Evolutionary conservation across 2,113 vertebrate genomes (phyloP).

Genomic region (Corydoras maculifer): DNA sequence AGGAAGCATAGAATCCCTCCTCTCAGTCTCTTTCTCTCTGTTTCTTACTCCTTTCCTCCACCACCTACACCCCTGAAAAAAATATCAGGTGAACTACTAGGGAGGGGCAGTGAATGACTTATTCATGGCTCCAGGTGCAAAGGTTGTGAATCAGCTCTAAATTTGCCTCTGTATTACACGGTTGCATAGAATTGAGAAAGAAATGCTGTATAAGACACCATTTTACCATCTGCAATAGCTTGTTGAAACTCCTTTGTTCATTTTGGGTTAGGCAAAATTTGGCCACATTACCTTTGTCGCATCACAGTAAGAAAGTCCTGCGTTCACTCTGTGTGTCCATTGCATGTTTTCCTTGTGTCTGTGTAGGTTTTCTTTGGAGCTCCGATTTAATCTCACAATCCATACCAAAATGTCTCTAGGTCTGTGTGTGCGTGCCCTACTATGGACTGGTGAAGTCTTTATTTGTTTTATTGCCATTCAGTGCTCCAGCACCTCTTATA

Average conservation of each 20-base stretch:
- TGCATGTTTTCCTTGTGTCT: too few species aligned
- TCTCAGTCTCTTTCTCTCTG: conserved; percentile 11
- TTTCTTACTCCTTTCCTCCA: conserved; percentile 5
- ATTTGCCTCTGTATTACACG: background rate
- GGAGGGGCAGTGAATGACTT: conserved; percentile 6
- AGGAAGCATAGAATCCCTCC: conserved; percentile 6
- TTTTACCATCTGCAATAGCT: background rate
- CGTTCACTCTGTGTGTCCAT: too few species aligned
- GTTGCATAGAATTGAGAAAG: background rate
- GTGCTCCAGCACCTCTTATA: too few species aligned
- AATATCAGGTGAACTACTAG: background rate
- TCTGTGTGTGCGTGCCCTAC: too few species aligned
- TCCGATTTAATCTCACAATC: too few species aligned
- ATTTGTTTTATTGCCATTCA: too few species aligned
- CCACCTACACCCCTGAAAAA: conserved; percentile 8
- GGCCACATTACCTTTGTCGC: too few species aligned
- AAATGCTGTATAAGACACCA: background rate
- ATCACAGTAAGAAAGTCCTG: background rate
- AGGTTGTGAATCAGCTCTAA: background rate
- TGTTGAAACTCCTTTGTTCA: background rate
- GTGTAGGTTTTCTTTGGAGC: too few species aligned
- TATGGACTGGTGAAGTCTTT: too few species aligned
- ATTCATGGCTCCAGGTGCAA: background rate
- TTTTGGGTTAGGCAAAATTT: background rate
- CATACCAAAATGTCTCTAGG: too few species aligned